phyloP scores from a whole-genome alignment of 2,797 vertebrate species.

The Mallotus villosus region DNA sequence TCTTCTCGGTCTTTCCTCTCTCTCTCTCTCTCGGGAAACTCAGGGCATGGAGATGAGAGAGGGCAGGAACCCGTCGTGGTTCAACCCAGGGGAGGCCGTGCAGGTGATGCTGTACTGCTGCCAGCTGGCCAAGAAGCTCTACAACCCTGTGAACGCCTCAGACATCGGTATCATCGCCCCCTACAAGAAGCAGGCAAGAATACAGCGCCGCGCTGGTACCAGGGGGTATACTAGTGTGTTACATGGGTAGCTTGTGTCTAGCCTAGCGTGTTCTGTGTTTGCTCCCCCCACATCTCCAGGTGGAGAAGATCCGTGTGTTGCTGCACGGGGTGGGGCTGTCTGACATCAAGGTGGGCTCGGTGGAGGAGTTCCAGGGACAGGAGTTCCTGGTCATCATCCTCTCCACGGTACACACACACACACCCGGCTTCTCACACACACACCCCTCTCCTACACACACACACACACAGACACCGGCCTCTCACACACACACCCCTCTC shows the following conservation, averaged over 20 bases:
- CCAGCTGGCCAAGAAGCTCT: constrained; percentile 82
- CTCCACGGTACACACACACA: constrained; percentile 78
- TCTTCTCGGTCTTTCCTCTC: background rate
- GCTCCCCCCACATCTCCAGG: constrained; percentile 63
- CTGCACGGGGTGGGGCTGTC: constrained; percentile 81
- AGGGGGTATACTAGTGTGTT: too few relatives aligned
- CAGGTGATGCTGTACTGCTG: constrained; percentile 93
- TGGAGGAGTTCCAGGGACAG: constrained; percentile 96
- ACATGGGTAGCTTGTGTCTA: too few relatives aligned
- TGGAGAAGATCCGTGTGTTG: constrained; percentile 89
- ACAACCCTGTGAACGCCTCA: constrained; percentile 67
- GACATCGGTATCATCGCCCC: constrained; percentile 92
- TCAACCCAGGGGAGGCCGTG: constrained; percentile 91
- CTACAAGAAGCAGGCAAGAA: constrained; percentile 87
- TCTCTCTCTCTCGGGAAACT: background rate
- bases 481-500: too few relatives aligned
- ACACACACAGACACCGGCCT: background rate
- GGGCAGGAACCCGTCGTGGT: constrained; percentile 89
- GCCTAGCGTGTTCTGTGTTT: too few relatives aligned
- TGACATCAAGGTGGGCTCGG: constrained; percentile 93
- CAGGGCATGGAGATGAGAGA: constrained; percentile 91
- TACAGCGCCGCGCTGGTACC: background rate
- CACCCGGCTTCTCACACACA: background rate
- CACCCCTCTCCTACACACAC: too few relatives aligned
- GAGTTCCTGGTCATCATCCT: constrained; percentile 87